phyloP scores from a whole-genome alignment of 2,113 vertebrate species.

The Dipodomys merriami region DNA sequence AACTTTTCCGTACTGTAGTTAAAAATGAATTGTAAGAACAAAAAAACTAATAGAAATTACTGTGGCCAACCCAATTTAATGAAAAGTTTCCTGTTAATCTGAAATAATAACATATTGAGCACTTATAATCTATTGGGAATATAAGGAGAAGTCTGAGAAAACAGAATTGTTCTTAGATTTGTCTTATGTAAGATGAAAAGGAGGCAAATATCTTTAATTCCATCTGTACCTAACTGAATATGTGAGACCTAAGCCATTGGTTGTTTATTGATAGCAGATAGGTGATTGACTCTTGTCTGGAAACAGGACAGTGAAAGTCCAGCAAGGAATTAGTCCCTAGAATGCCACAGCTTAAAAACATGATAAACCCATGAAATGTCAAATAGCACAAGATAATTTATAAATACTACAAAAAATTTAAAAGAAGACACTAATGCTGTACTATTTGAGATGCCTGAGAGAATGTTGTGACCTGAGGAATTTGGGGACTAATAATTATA shows the following conservation, averaged over 20 bases:
- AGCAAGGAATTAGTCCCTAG: neutral
- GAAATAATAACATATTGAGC: conserved; percentile 3
- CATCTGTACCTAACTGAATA: neutral
- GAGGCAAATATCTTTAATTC: conserved; percentile 41
- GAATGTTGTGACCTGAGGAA: neutral
- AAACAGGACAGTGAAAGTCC: neutral
- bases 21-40: neutral
- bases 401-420: neutral
- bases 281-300: neutral
- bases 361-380: neutral
- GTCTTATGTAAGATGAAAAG: neutral
- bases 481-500: neutral
- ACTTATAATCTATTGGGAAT: neutral
- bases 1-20: neutral
- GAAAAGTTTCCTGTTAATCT: neutral
- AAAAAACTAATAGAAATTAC: neutral
- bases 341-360: neutral
- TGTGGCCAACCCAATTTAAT: neutral
- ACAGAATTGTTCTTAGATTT: neutral
- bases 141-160: conserved; percentile 1
- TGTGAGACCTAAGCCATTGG: neutral
- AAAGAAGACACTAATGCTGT: neutral
- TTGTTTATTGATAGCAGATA: neutral
- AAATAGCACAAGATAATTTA: neutral
- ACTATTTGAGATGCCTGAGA: neutral